Evolutionary conservation across 2,797 vertebrate genomes (phyloP).

Genomic region (Darevskia nairensis): DNA sequence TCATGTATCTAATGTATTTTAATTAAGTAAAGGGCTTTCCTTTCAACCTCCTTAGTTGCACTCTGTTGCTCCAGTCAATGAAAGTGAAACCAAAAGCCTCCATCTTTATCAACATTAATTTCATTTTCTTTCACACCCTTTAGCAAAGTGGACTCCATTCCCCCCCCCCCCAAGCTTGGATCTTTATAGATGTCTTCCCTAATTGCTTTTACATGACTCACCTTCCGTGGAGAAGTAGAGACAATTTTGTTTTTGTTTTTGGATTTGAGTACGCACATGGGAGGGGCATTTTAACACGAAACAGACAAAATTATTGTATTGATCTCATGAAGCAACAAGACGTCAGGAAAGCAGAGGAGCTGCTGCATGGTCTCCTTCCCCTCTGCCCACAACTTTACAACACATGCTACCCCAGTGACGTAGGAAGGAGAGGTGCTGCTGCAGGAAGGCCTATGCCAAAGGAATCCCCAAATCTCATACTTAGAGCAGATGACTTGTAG

Average conservation of each 20-base stretch:
- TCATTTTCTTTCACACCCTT: slow-evolving; percentile 48
- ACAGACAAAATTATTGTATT: neutral
- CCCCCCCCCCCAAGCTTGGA: neutral
- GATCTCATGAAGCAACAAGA: slow-evolving; percentile 1
- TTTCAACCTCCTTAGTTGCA: slow-evolving; percentile 63
- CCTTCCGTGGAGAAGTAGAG: neutral
- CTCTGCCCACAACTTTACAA: neutral
- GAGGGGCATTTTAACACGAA: neutral
- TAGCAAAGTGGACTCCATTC: neutral
- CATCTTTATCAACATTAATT: slow-evolving; percentile 66
- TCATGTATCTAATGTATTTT: slow-evolving; percentile 68
- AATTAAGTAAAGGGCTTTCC: slow-evolving; percentile 72
- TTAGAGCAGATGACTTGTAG: no score
- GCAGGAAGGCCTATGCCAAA: neutral
- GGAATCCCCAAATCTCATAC: neutral
- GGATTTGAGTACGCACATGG: neutral
- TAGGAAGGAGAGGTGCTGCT: neutral
- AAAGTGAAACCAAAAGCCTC: slow-evolving; percentile 57
- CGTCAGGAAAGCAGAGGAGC: neutral
- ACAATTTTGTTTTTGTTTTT: neutral
- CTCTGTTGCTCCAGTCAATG: slow-evolving; percentile 65
- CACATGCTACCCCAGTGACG: no score
- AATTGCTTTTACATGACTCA: neutral
- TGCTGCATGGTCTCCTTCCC: no score
- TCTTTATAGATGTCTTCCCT: slow-evolving; percentile 12